phyloP scores from a whole-genome alignment of 1,140 invertebrate species.

The Ylistrum balloti region DNA sequence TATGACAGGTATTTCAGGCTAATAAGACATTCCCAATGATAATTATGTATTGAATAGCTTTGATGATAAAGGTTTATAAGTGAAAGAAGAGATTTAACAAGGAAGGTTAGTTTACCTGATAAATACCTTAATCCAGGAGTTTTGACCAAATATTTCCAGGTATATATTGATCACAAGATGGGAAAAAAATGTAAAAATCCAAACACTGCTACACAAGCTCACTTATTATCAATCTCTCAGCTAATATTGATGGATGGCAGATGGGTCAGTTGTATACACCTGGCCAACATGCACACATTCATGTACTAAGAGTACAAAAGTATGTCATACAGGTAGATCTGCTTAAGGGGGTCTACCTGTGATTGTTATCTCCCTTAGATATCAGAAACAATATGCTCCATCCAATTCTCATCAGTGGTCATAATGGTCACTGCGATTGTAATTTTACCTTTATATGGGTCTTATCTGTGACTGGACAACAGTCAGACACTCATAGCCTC shows the following conservation, averaged over 20 bases:
- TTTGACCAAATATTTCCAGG: background rate
- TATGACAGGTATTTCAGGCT: background rate
- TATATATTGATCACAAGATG: background rate
- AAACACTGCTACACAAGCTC: background rate
- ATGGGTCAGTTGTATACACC: background rate
- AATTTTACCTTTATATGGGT: slow-evolving; percentile 34
- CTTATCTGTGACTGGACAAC: slow-evolving; percentile 14
- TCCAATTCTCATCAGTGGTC: slow-evolving; percentile 27
- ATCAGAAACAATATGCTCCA: slow-evolving; percentile 28
- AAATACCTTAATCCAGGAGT: background rate
- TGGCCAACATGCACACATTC: background rate
- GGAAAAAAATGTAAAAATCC: slow-evolving; percentile 1
- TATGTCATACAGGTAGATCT: background rate
- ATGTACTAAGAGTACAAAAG: background rate
- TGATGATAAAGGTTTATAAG: background rate
- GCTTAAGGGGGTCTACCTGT: background rate
- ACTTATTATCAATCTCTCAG: background rate
- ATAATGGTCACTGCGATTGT: background rate
- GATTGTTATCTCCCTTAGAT: background rate
- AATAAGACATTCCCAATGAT: background rate
- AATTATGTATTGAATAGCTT: background rate
- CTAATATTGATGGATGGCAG: slow-evolving; percentile 6
- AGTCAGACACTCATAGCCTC: background rate
- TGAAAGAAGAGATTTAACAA: background rate
- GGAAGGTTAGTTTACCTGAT: background rate